Evolutionary conservation across 2,888 invertebrate genomes (phyloP), one percentile per base, ranked within the genome.

Genomic region (Desoria tigrina): DNA sequence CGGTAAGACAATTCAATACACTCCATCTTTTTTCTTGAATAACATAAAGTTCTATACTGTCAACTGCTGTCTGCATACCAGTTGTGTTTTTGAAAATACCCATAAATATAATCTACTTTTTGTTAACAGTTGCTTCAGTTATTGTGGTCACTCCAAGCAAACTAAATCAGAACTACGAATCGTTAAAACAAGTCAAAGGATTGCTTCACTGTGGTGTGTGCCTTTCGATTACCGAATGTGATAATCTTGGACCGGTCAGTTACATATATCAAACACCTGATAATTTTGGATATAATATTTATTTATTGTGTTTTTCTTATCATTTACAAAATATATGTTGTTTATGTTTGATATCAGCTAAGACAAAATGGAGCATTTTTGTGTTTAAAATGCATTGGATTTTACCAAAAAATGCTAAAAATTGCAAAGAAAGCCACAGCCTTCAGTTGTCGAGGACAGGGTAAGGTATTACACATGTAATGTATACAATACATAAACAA

Each of bases 321-420:
- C 21, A 45, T 9, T 45, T 6, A 45, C 21, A 21, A 45, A 21
- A 51, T 26, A 6, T 51, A 16, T 51, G 24, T 7, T 26, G 6
- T 26, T 51, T 51, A 51, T 24, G 11, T 21, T 51, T 6, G 9
- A 18, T 49, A 56, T 4, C 24, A 71, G 71, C 63, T 64, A 56
- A 63, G 58, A n/a, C 67, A 61, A 53, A 53, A 63, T 2, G 69
- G 69, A 21, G 53, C 67, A 24, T 72, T 66, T 42, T 49, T 72
- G 9, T 72, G 72, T 27, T 16, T 32, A n/a, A 63, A 62, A 4
- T 72, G 71, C 56, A 42, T 53, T 2, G 49, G 45, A 18, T 45
- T 63, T 39, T 63, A 61, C 2, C 16, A 51, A 1, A 67, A 63
- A 26, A 56, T 65, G 53, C 65, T 65, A 7, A 55, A 63, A 28